Conservation (phyloP, 2,113 vertebrate species). For the Triplophysa siluroides region DNA sequence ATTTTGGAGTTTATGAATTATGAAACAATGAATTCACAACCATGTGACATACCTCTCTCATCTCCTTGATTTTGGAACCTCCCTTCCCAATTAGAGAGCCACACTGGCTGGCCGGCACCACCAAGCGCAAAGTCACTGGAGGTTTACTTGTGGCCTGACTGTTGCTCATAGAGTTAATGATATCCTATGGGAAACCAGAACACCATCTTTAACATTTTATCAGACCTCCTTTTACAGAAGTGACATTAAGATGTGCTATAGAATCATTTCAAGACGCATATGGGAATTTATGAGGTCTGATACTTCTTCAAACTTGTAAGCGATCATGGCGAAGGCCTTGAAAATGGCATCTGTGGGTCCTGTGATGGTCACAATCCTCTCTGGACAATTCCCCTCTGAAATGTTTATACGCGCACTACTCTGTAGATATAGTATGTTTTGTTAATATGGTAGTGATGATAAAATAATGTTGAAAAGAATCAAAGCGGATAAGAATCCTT, state of each 20-base stretch:
- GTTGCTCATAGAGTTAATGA: conserved; percentile 97
- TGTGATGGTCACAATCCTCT: conserved; percentile 95
- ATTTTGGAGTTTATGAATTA: background rate
- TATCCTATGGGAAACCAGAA: conserved; percentile 77
- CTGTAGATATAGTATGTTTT: conserved; percentile 64
- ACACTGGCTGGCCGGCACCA: conserved; percentile 92
- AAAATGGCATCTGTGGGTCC: conserved; percentile 97
- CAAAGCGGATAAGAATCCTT: background rate
- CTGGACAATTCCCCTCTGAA: conserved; percentile 95
- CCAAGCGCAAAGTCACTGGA: conserved; percentile 88
- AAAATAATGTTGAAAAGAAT: background rate
- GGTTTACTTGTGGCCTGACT: conserved; percentile 94
- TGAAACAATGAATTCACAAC: background rate
- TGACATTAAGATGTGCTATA: too few relatives aligned
- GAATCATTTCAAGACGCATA: too few relatives aligned
- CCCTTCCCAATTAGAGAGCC: conserved; percentile 95
- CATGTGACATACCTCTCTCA: conserved; percentile 83
- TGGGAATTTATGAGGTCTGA: background rate
- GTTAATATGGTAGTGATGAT: background rate
- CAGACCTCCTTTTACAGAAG: background rate
- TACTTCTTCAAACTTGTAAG: conserved; percentile 98
- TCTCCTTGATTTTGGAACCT: conserved; percentile 96
- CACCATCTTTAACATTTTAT: background rate
- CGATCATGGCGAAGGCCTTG: conserved; percentile 98
- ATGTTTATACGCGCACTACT: conserved; percentile 96